Evolutionary conservation across 2,797 vertebrate genomes (phyloP).

Genomic region (Dermochelys coriacea): DNA sequence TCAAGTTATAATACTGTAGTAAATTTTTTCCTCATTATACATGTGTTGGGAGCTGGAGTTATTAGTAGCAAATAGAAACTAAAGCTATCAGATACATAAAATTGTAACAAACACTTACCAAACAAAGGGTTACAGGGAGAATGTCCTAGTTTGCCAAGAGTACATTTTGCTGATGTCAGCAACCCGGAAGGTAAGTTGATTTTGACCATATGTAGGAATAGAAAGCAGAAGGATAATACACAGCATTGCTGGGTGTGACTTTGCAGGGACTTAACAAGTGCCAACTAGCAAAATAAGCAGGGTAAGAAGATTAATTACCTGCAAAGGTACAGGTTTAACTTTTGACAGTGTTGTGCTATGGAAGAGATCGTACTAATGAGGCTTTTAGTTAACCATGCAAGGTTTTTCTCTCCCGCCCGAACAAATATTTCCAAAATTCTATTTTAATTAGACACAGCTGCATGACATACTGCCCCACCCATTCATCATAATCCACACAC

Average conservation of each 20-base stretch:
- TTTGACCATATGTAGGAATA: slow-evolving; percentile 86
- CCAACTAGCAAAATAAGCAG: slow-evolving; percentile 83
- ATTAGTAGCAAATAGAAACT: background rate
- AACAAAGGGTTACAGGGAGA: slow-evolving; percentile 83
- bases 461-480: slow-evolving; percentile 71
- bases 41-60: background rate
- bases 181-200: slow-evolving; percentile 82
- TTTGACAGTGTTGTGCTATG: slow-evolving; percentile 53
- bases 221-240: slow-evolving; percentile 79
- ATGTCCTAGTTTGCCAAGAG: slow-evolving; percentile 73
- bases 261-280: slow-evolving; percentile 82
- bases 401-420: background rate
- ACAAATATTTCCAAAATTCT: slow-evolving; percentile 73
- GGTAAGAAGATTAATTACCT: slow-evolving; percentile 82
- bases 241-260: slow-evolving; percentile 82
- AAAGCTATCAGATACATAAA: slow-evolving; percentile 46
- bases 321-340: slow-evolving; percentile 79
- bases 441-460: slow-evolving; percentile 73
- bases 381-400: slow-evolving; percentile 69
- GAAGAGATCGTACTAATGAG: slow-evolving; percentile 68
- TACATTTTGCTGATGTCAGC: slow-evolving; percentile 82
- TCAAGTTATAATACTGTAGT: background rate
- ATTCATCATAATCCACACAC: background rate
- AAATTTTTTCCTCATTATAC: background rate
- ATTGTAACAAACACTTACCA: slow-evolving; percentile 66